These are phyloP conservation scores for Tyrannus savana DNA, from an alignment of 2,113 vertebrate genomes.

Conservation along the genomic window DNA sequence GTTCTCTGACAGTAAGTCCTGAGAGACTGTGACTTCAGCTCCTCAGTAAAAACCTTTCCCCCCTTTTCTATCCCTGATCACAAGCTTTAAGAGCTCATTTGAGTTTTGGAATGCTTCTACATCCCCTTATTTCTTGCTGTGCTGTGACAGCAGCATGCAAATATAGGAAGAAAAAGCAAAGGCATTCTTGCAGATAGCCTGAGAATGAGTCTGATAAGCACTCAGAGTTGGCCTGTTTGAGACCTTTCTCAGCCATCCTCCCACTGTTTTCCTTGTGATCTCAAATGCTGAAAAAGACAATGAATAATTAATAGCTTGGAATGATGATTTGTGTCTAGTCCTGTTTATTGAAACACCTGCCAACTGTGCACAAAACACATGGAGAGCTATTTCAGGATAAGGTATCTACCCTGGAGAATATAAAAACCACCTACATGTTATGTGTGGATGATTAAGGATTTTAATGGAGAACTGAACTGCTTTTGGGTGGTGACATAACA, in stretches of 20 bases:
- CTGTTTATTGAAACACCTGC: neutral
- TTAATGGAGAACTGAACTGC: neutral
- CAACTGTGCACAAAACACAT: neutral
- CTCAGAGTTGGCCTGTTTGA: neutral
- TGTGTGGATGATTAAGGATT: neutral
- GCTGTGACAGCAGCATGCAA: neutral
- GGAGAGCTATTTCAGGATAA: neutral
- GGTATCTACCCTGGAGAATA: neutral
- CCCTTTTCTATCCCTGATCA: neutral
- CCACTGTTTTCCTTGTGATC: neutral
- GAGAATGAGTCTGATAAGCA: neutral
- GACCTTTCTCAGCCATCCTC: neutral
- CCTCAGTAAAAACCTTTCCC: neutral
- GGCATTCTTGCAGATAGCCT: neutral
- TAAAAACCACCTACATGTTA: neutral
- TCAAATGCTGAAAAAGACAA: neutral
- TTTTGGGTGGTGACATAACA: neutral
- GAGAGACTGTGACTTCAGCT: neutral
- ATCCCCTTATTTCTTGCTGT: neutral
- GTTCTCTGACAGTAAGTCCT: neutral
- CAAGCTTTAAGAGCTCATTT: neutral
- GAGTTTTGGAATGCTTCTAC: neutral
- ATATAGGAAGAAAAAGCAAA: neutral
- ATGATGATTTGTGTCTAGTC: neutral
- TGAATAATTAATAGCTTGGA: slow-evolving; percentile 18